Conservation (phyloP, 2,113 vertebrate species). For the Saccopteryx bilineata region DNA sequence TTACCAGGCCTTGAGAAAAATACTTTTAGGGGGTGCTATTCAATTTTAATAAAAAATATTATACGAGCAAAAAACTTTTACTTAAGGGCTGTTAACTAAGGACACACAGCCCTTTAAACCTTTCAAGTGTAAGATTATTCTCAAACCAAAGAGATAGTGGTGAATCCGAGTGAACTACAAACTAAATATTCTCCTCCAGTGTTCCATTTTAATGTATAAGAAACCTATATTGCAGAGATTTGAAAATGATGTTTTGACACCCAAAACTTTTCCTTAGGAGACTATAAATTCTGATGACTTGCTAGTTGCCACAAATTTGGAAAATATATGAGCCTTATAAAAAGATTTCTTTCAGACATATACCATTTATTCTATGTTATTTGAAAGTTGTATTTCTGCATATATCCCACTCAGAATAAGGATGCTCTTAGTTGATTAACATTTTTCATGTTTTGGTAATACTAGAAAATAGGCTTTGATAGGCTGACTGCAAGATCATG, state of each 20-base stretch:
- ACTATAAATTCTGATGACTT: neutral
- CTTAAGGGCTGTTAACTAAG: slow-evolving; percentile 30
- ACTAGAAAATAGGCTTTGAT: slow-evolving; percentile 61
- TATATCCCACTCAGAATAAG: slow-evolving; percentile 2
- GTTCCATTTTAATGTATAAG: slow-evolving; percentile 57
- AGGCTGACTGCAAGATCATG: slow-evolving; percentile 56
- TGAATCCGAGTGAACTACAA: slow-evolving; percentile 61
- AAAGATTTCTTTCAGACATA: neutral
- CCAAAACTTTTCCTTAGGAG: neutral
- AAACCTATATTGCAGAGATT: slow-evolving; percentile 16
- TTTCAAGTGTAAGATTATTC: slow-evolving; percentile 69
- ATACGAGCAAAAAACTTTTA: neutral
- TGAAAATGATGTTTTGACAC: neutral
- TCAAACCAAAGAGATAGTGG: slow-evolving; percentile 46
- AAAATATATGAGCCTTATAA: slow-evolving; percentile 24
- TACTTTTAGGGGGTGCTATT: neutral
- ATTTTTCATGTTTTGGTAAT: slow-evolving; percentile 66
- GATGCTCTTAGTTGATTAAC: slow-evolving; percentile 22
- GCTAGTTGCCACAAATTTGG: neutral
- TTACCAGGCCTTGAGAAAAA: neutral
- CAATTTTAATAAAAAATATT: neutral
- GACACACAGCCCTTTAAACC: slow-evolving; percentile 69
- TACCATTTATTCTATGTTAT: neutral
- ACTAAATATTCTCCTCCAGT: slow-evolving; percentile 26
- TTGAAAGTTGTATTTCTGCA: slow-evolving; percentile 40